These are phyloP conservation scores for Ailurus styani DNA, from an alignment of 2,113 vertebrate genomes.

Conservation along the genomic window DNA sequence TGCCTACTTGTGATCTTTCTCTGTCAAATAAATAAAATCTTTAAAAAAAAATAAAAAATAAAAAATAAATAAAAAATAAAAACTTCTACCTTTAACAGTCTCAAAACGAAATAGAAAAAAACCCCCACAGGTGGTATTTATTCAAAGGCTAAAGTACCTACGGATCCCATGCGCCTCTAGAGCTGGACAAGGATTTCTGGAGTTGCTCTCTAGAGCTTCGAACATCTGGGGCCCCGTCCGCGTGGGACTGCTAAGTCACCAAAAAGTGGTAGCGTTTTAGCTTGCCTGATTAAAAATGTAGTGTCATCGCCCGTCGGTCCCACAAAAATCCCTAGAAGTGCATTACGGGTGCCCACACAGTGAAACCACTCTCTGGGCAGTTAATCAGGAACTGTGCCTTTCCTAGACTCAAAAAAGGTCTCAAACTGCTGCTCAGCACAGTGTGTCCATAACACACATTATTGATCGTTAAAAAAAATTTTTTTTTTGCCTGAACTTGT, in stretches of 20 bases:
- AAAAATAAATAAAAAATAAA: too few relatives aligned
- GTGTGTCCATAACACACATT: not conserved
- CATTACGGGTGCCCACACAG: not conserved
- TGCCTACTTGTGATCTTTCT: too few relatives aligned
- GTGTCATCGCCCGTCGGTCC: not conserved
- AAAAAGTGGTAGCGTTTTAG: constrained; percentile 16
- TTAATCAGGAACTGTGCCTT: constrained; percentile 20
- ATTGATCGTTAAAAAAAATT: not conserved
- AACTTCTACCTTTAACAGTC: not conserved
- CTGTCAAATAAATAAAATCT: too few relatives aligned
- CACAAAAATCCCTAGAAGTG: not conserved
- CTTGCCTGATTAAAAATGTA: constrained; percentile 38
- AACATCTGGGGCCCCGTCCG: not conserved
- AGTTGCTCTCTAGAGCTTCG: constrained; percentile 17
- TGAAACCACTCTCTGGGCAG: not conserved
- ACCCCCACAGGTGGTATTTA: not conserved
- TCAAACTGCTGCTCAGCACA: not conserved
- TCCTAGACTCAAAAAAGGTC: not conserved
- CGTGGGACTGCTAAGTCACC: not conserved
- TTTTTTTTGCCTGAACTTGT: not conserved
- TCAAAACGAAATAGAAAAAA: not conserved
- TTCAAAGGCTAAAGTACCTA: not conserved
- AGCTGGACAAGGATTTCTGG: constrained; percentile 22
- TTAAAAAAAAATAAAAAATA: too few relatives aligned
- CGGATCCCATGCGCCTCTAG: not conserved